Conservation (phyloP, 2,113 vertebrate genomes). For the Stercorarius parasiticus region DNA sequence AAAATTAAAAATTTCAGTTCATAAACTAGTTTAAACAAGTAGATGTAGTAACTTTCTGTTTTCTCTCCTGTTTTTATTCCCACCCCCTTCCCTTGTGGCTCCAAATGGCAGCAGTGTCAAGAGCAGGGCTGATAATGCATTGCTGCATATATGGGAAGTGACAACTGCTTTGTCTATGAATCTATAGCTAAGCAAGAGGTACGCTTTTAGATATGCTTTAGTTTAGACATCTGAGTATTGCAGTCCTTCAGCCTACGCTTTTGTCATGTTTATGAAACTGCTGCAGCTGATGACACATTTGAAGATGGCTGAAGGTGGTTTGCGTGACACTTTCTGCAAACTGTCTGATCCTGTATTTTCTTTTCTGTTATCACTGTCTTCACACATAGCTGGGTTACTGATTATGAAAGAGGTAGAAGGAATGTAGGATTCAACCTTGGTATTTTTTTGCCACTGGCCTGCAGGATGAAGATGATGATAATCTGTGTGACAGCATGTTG, state of each 20-base stretch:
- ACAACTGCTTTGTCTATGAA: background rate
- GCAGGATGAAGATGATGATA: background rate
- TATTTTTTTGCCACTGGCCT: background rate
- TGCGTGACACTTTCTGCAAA: background rate
- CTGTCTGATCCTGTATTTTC: background rate
- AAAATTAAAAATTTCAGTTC: background rate
- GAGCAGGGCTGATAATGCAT: background rate
- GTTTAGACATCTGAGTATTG: background rate
- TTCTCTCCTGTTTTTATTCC: background rate
- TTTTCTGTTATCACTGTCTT: background rate
- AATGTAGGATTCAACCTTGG: background rate
- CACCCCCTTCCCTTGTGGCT: rapidly evolving
- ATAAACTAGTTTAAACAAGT: background rate
- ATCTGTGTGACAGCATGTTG: background rate
- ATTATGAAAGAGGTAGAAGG: background rate
- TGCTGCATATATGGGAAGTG: background rate
- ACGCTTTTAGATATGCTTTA: background rate
- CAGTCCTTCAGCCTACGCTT: rapidly evolving
- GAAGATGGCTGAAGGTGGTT: conserved; percentile 11
- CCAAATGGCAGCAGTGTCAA: background rate
- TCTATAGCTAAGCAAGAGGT: background rate
- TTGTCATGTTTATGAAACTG: background rate
- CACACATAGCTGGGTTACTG: background rate
- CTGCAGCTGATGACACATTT: background rate
- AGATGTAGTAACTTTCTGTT: background rate